Evolutionary conservation across 2,113 vertebrate species (phyloP), one percentile per base, ranked within the genome.

Genomic region (Pterophyllum scalare): DNA sequence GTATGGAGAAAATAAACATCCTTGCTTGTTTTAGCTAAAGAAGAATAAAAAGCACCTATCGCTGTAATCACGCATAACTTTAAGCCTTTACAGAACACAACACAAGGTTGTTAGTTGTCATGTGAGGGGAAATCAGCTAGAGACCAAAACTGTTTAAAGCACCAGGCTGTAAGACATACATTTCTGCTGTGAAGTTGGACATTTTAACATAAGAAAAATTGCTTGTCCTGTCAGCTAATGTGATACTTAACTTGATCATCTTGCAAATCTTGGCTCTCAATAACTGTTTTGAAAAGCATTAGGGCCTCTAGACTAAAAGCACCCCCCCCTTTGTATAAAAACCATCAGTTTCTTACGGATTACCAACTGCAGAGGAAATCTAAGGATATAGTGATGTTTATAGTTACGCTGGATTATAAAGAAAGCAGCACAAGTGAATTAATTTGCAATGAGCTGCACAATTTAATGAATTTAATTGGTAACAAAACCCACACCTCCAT

Each of bases 381-480:
- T 2, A 49, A n/a, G 20, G 49, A 58, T 54, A 72, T 72, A 33
- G 20, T 20, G 6, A 72, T 54, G 33, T 70, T 79, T 49, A 70
- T 13, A 75, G 33, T 46, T 60, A 59, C 11, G 60, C 70, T 2
- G 6, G 26, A n/a, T 31, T 20, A 4, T 3, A 70, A 70, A 59
- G 7, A 57, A 22, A 46, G 12, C 3, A 35, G 7, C 2, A 22
- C 3, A 43, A 52, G 2, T 17, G 10, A 79, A 75, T 40, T 0
- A 35, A 85, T 59, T 40, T 1, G 74, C 11, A 43, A 61, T 80
- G 10, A 81, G 26, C 67, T 20, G 60, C 7, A 33, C 26, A 20
- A 59, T 57, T 40, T 12, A 58, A 22, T 24, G n/a, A 43, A 62
- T 79, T 59, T 35, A 82, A 81, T 22, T 56, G 59, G 52, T 49